Conservation (phyloP, 2,888 invertebrate species). For the Drymonia ruficornis region DNA sequence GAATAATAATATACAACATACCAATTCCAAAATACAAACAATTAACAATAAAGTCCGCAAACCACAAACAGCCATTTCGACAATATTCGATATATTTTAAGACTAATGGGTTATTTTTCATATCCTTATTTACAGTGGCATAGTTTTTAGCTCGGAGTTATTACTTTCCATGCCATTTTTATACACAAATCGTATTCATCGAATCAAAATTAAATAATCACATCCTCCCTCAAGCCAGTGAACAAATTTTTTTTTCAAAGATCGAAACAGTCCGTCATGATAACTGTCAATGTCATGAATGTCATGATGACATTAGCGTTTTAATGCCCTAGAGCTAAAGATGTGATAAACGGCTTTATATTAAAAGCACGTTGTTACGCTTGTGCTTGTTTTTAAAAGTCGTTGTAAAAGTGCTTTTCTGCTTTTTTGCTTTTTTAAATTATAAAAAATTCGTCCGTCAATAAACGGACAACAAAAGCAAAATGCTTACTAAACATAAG, state of each 20-base stretch:
- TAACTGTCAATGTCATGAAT: no score
- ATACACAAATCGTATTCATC: slow-evolving; percentile 1
- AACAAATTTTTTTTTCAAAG: not conserved
- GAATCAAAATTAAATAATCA: not conserved
- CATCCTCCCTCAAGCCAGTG: not conserved
- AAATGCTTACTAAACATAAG: no score
- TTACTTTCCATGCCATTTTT: not conserved
- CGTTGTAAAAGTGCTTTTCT: no score
- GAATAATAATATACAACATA: slow-evolving; percentile 39
- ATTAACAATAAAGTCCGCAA: slow-evolving; percentile 75
- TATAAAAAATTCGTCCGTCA: no score
- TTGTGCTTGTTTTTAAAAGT: no score
- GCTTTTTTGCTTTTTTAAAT: no score
- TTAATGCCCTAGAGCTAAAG: no score
- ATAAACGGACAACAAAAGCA: no score
- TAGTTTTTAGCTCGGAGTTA: slow-evolving; percentile 7
- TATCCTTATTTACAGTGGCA: not conserved
- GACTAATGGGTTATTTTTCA: slow-evolving; percentile 6
- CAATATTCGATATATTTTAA: slow-evolving; percentile 9
- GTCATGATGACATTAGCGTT: no score
- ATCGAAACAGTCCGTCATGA: no score
- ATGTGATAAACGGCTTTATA: no score
- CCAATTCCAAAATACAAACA: slow-evolving; percentile 77
- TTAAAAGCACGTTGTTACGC: no score
- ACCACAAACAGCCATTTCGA: slow-evolving; percentile 78